These are phyloP conservation scores for Muscicapa comitata DNA, from an alignment of 2,797 vertebrate genomes.

Conservation along the genomic window DNA sequence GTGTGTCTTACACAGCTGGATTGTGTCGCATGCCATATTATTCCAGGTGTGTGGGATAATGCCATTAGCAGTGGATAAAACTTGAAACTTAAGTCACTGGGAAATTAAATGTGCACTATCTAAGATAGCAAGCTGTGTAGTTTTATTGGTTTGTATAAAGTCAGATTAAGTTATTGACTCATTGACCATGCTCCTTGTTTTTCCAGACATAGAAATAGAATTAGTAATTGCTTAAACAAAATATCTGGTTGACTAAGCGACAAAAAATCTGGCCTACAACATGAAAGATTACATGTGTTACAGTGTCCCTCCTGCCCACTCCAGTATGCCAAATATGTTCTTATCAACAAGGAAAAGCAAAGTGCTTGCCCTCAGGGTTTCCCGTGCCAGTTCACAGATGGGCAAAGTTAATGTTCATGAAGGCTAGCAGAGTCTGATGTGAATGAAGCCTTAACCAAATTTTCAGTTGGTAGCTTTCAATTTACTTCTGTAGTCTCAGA, in stretches of 20 bases:
- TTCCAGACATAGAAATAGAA: background rate
- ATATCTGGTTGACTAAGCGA: background rate
- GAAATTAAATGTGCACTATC: background rate
- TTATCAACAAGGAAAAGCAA: background rate
- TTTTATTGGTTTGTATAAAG: background rate
- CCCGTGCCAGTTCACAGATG: background rate
- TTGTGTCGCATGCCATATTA: background rate
- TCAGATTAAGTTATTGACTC: background rate
- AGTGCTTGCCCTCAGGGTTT: background rate
- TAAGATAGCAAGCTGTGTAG: background rate
- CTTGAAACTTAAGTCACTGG: background rate
- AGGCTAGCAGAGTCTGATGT: background rate
- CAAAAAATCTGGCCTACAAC: background rate
- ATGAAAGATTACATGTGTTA: background rate
- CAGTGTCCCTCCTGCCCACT: fast-evolving
- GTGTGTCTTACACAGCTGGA: background rate
- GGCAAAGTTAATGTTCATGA: background rate
- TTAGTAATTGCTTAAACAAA: background rate
- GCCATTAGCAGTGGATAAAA: background rate
- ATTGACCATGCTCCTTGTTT: background rate
- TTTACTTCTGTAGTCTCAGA: background rate
- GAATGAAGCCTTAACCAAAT: background rate
- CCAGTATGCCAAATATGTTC: background rate
- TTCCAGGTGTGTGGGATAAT: background rate
- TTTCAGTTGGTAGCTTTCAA: background rate